Evolutionary conservation across 2,797 vertebrate genomes (phyloP).

Genomic region (Chaetodon trifasciatus): DNA sequence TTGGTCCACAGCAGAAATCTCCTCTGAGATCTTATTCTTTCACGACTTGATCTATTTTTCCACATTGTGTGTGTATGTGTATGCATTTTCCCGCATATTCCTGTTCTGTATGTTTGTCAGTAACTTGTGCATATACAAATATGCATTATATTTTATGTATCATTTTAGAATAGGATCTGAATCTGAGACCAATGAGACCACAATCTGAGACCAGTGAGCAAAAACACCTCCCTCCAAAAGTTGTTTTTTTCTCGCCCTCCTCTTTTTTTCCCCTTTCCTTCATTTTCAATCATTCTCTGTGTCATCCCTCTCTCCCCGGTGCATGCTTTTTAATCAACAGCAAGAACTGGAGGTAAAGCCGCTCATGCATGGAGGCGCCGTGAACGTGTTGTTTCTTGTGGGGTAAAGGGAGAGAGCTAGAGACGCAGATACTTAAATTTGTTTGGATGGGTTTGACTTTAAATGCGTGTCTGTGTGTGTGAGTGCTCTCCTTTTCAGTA

Average conservation of each 20-base stretch:
- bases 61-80: background rate
- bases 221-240: background rate
- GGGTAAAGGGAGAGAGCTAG: background rate
- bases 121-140: background rate
- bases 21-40: conserved; percentile 2
- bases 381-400: conserved; percentile 41
- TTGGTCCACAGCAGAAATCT: background rate
- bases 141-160: no score
- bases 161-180: no score
- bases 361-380: conserved; percentile 43
- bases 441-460: conserved; percentile 17
- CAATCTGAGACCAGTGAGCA: conserved; percentile 7
- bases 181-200: no score
- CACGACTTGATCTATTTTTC: conserved; percentile 6
- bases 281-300: conserved; percentile 37
- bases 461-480: background rate
- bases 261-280: conserved; percentile 1
- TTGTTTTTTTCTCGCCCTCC: background rate
- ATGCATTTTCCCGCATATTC: conserved; percentile 4
- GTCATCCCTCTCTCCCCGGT: conserved; percentile 42
- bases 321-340: conserved; percentile 67
- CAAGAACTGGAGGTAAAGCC: conserved; percentile 49
- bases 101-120: conserved; percentile 20
- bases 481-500: background rate
- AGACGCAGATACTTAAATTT: conserved; percentile 38